phyloP scores from a whole-genome alignment of 1,140 invertebrate genomes.

The Cardiocondyla obscurior region DNA sequence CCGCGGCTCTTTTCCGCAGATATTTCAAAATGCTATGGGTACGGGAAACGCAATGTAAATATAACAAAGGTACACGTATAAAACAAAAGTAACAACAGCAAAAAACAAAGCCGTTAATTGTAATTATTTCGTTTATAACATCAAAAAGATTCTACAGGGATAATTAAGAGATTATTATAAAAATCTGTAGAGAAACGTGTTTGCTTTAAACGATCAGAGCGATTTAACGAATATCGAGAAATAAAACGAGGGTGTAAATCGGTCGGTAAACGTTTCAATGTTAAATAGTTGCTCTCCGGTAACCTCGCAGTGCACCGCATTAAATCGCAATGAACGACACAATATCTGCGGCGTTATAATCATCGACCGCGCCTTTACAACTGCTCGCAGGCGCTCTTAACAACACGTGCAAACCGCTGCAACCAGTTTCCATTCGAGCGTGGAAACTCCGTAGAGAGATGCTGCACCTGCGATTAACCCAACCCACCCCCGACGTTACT shows the following conservation, averaged over 20 bases:
- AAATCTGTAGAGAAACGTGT: not conserved
- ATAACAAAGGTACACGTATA: not conserved
- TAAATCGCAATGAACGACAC: constrained; percentile 47
- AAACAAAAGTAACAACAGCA: not conserved
- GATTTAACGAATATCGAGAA: not conserved
- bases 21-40: not conserved
- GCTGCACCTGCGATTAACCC: constrained; percentile 51
- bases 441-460: constrained; percentile 54
- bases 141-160: not conserved
- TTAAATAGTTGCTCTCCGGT: not conserved
- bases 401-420: constrained; percentile 48
- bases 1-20: not conserved
- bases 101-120: not conserved
- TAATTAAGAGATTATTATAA: not conserved
- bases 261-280: not conserved
- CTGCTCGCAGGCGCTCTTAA: constrained; percentile 59
- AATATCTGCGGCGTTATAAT: constrained; percentile 45
- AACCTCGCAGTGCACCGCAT: not conserved
- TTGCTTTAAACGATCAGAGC: not conserved
- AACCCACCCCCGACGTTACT: not conserved
- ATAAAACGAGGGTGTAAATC: not conserved
- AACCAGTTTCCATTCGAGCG: constrained; percentile 37
- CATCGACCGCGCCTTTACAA: constrained; percentile 58
- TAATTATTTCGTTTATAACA: not conserved
- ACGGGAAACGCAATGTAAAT: not conserved